Evolutionary conservation across 2,888 invertebrate genomes (phyloP).

Genomic region (Linnaemya vulpina): DNA sequence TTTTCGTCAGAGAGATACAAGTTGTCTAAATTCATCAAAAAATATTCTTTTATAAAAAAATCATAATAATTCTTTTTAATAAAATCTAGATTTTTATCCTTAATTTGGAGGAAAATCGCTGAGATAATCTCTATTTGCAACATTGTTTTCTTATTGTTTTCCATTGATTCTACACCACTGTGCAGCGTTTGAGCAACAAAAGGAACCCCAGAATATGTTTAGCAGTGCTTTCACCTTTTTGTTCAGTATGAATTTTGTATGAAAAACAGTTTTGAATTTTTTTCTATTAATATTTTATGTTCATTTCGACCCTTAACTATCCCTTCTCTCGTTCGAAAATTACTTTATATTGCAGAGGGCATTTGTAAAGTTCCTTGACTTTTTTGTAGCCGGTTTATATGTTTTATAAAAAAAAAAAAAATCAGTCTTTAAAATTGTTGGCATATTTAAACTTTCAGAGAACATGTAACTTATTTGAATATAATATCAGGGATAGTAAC

Average conservation of each 20-base stretch:
- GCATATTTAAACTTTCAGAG: background rate
- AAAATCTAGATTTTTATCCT: too few species aligned
- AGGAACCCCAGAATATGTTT: conserved; percentile 61
- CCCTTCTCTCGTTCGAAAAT: conserved; percentile 45
- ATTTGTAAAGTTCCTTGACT: conserved; percentile 57
- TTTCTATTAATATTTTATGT: conserved; percentile 44
- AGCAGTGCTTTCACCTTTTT: conserved; percentile 61
- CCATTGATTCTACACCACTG: background rate
- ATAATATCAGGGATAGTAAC: too few species aligned
- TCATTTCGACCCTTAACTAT: conserved; percentile 58
- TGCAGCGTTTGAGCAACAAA: conserved; percentile 3
- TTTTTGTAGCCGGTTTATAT: background rate
- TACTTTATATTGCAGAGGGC: conserved; percentile 2
- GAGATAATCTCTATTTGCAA: too few species aligned
- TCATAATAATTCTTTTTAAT: too few species aligned
- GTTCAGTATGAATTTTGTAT: conserved; percentile 5
- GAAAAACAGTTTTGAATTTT: conserved; percentile 35
- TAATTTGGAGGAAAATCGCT: too few species aligned
- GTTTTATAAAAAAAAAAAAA: background rate
- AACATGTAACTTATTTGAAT: background rate
- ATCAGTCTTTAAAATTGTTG: background rate
- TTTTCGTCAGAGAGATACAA: too few species aligned
- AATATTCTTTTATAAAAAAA: too few species aligned
- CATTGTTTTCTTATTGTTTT: background rate
- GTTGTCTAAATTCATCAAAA: too few species aligned